Base-by-base conservation (phyloP, 2,113 vertebrate species). In the Sander lucioperca region DNA sequence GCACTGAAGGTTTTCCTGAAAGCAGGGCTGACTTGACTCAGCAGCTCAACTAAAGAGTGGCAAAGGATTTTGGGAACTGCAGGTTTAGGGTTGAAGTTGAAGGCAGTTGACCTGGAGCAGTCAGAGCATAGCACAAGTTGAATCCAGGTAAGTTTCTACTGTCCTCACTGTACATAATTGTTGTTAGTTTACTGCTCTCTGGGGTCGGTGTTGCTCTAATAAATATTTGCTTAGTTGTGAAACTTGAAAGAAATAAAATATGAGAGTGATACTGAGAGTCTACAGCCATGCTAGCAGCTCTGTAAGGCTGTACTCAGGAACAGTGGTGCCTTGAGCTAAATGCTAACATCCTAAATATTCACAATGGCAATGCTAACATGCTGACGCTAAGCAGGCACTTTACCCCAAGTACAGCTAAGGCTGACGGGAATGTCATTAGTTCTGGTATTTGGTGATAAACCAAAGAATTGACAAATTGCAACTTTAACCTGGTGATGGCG, bases 41-140 rank as follows among this genome's bases (percentile, higher is more conserved):
- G 94, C 58, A 99, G 96, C 89, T 99, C 97, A 70, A 98, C 96
- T 65, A 99, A 92, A 89, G 97, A 97, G 94, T 99, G 98, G 95
- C 97, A 97, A 80, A 98, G 96, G 94, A 97, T 96, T 86, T 96
- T 98, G 84, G 98, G 98, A 80, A 93, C 95, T 65, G 97, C 97
- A 62, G 98, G 97, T 87, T 98, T 99, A 62, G 98, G 98, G 90
- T 97, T 99, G 92, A 99, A 99, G 88, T 90, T 96, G 87, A 97
- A 99, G 0, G 97, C 95, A 2, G 97, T 98, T 19, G 97, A 99
- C 86, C 98, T 99, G 93, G 4, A 88, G 48, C 56, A 83, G 58
- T 43, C 30, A 65, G 59, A 77, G 43, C 50, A n/a, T 2, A 76
- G n/a, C 8, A 67, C 16, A 77, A 9, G 14, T 25, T 33, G 10